A percentile compares a stretch with the other conserved stretches of the same genome.
phyloP scores from a whole-genome alignment of 2,888 invertebrate genomes.

The Adelphocoris suturalis region DNA sequence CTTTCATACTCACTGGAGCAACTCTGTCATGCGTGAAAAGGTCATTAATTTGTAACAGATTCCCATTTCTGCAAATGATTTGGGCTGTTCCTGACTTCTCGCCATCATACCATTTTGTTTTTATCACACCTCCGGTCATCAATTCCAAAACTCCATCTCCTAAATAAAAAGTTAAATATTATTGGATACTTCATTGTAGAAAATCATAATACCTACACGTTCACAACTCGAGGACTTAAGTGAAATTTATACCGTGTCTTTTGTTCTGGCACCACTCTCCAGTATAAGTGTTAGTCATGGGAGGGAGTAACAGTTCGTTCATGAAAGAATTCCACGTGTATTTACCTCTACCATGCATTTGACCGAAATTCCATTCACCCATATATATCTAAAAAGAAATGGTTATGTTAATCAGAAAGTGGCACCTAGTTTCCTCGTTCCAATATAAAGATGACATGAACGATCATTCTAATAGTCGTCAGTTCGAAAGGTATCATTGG shows the following conservation, averaged over 20 bases:
- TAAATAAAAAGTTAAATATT: background rate
- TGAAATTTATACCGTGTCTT: conserved; percentile 51
- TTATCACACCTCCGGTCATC: conserved; percentile 70
- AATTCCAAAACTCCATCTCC: conserved; percentile 71
- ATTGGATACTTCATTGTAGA: too few relatives aligned
- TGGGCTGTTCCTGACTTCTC: conserved; percentile 71
- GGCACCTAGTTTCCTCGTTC: too few relatives aligned
- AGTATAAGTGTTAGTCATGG: conserved; percentile 68
- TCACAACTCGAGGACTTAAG: too few relatives aligned
- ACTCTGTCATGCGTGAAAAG: conserved; percentile 55
- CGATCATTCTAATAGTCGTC: too few relatives aligned
- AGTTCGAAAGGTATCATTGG: too few relatives aligned
- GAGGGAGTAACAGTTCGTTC: conserved; percentile 60
- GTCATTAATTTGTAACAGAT: conserved; percentile 13
- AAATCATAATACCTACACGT: too few relatives aligned
- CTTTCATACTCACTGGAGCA: conserved; percentile 35
- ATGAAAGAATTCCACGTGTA: conserved; percentile 72
- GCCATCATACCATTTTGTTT: conserved; percentile 67
- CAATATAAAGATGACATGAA: too few relatives aligned
- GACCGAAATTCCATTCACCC: conserved; percentile 73
- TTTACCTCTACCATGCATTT: conserved; percentile 73
- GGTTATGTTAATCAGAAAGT: background rate
- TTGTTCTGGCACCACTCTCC: conserved; percentile 71
- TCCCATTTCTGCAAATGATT: conserved; percentile 73
- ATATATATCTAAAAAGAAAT: conserved; percentile 69